Conservation (phyloP, 2,113 vertebrate species). For the Herpailurus yagouaroundi region DNA sequence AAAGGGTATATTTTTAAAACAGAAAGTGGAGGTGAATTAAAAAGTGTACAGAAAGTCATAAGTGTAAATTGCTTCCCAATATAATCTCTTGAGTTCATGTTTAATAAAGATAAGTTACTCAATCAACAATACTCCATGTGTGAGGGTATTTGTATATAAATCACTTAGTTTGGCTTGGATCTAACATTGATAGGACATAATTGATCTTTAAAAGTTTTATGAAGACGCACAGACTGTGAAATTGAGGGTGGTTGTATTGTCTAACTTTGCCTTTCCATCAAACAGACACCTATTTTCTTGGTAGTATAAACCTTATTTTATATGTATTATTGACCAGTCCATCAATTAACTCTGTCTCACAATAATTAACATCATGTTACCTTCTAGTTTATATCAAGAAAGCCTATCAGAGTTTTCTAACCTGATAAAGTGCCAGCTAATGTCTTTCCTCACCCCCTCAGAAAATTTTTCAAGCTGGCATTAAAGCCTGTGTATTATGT, state of each 20-base stretch:
- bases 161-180: constrained; percentile 84
- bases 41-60: constrained; percentile 57
- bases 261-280: constrained; percentile 83
- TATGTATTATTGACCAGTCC: constrained; percentile 59
- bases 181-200: constrained; percentile 84
- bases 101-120: constrained; percentile 81
- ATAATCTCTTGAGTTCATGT: constrained; percentile 67
- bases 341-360: constrained; percentile 66
- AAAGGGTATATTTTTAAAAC: constrained; percentile 23
- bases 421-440: constrained; percentile 32
- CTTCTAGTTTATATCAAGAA: constrained; percentile 58
- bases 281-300: constrained; percentile 71
- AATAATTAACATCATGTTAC: constrained; percentile 58
- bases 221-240: constrained; percentile 87
- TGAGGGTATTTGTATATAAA: constrained; percentile 83
- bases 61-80: constrained; percentile 70
- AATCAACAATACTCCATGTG: constrained; percentile 69
- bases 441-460: fast-evolving
- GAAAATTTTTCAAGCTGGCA: background rate
- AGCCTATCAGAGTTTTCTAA: constrained; percentile 37
- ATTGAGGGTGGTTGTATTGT: constrained; percentile 83
- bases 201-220: constrained; percentile 87
- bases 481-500: background rate
- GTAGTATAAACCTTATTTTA: constrained; percentile 56
- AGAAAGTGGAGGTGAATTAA: constrained; percentile 67